These are phyloP conservation scores for Pheucticus melanocephalus DNA, from an alignment of 2,113 vertebrate genomes.

Conservation along the genomic window DNA sequence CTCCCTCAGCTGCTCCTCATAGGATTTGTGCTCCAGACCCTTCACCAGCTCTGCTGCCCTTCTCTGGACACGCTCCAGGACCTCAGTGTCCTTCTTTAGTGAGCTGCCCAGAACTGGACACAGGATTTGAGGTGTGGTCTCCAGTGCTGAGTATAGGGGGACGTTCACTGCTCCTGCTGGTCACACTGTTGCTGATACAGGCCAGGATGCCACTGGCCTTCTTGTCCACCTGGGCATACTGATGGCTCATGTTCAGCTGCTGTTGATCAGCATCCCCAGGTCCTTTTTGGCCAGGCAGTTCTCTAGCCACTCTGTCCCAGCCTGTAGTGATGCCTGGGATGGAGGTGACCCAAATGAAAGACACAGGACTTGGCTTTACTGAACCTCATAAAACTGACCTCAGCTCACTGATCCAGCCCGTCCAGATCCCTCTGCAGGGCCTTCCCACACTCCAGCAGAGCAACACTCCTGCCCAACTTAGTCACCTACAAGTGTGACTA, in stretches of 20 bases:
- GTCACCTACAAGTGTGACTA: not conserved
- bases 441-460: not conserved
- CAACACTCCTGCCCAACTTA: not conserved
- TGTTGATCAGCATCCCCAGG: not conserved
- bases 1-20: not conserved
- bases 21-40: not conserved
- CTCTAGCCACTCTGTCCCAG: not conserved
- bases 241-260: not conserved
- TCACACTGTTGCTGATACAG: not conserved
- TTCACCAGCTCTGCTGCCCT: fast-evolving
- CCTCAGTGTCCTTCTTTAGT: not conserved
- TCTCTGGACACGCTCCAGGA: not conserved
- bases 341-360: not conserved
- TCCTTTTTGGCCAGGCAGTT: not conserved
- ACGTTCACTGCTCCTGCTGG: not conserved
- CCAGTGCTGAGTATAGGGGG: not conserved
- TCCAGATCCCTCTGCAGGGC: not conserved
- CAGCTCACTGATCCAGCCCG: not conserved
- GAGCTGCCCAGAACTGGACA: not conserved
- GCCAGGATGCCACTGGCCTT: not conserved
- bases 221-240: not conserved
- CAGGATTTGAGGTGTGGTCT: not conserved
- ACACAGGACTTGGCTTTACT: not conserved
- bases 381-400: not conserved
- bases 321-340: fast-evolving